Evolutionary conservation across 1,140 invertebrate species (phyloP).

Genomic region (Periplaneta americana): DNA sequence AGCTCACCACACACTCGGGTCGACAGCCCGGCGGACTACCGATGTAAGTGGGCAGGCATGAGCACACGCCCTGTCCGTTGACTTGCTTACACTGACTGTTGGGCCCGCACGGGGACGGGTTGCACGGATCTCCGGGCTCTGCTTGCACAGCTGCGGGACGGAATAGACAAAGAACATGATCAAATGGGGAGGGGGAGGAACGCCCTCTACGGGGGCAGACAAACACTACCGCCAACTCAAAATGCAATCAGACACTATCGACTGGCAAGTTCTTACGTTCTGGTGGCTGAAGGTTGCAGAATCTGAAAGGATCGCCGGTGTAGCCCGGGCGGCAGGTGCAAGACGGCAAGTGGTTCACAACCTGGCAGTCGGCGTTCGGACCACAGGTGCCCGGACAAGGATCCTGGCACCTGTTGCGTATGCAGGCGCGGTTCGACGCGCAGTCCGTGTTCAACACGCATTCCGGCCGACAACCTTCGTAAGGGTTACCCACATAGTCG

Average conservation of each 20-base stretch:
- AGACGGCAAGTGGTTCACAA: conserved; percentile 52
- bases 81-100: conserved; percentile 40
- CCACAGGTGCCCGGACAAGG: conserved; percentile 62
- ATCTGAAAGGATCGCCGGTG: conserved; percentile 53
- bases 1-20: conserved; percentile 43
- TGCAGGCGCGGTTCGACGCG: conserved; percentile 50
- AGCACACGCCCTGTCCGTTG: conserved; percentile 41
- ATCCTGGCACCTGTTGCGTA: conserved; percentile 55
- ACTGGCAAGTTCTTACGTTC: conserved; percentile 27
- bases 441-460: conserved; percentile 59
- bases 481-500: conserved; percentile 67
- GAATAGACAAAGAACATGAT: conserved; percentile 28
- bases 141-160: conserved; percentile 21
- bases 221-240: no score
- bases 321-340: conserved; percentile 41
- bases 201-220: conserved; percentile 25
- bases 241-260: conserved; percentile 21
- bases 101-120: conserved; percentile 34
- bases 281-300: conserved; percentile 35
- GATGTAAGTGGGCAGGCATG: conserved; percentile 40
- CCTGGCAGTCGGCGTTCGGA: conserved; percentile 58
- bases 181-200: conserved; percentile 20
- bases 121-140: conserved; percentile 40
- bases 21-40: conserved; percentile 42
- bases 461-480: conserved; percentile 59